Evolutionary conservation across 2,797 vertebrate genomes (phyloP), one percentile per base, ranked within the genome.

Genomic region (Gouania willdenowi): DNA sequence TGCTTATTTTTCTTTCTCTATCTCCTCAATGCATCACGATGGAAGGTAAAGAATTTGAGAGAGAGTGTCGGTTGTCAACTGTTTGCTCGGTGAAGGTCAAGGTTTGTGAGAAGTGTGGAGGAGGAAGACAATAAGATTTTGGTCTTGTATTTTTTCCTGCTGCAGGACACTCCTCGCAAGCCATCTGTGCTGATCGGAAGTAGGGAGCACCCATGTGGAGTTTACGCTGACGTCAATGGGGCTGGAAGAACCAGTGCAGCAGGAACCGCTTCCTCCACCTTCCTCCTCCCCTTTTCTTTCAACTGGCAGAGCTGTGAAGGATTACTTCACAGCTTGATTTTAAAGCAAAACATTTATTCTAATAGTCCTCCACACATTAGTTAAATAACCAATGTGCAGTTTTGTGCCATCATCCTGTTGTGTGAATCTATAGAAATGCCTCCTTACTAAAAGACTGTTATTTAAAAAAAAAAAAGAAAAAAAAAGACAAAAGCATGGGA

Each of bases 181-280:
- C 56, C 74, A 71, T 82, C 79, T 81, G 80, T 64, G 66, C 71
- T 70, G 69, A 79, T 75, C 84, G 88, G 86, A 89, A 87, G 81
- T 40, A 13, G 48, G 75, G 59, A 62, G 64, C 61, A 50, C 35
- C 60, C 53, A 40, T 65, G 60, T 76, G 76, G 72, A 67, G 66
- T 57, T 81, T 60, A 16, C 20, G 27, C 37, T 85, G 87, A 91
- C 86, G 83, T 92, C 88, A 89, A 75, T 42, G 38, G 44, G 26
- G 52, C 51, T 68, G 73, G 81, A 80, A 66, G 66, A 83, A 85
- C 77, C 76, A 48, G 45, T 71, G 61, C 80, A 83, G 80, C 85
- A 82, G 81, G 12, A 77, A 87, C 78, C 44, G 69, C 71, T 80
- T 59, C 58, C 71, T 28, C 53, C 26, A 33, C 26, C 37, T 46